These are phyloP conservation scores for Apamea sordens DNA, from an alignment of 2,888 invertebrate genomes.

Conservation along the genomic window DNA sequence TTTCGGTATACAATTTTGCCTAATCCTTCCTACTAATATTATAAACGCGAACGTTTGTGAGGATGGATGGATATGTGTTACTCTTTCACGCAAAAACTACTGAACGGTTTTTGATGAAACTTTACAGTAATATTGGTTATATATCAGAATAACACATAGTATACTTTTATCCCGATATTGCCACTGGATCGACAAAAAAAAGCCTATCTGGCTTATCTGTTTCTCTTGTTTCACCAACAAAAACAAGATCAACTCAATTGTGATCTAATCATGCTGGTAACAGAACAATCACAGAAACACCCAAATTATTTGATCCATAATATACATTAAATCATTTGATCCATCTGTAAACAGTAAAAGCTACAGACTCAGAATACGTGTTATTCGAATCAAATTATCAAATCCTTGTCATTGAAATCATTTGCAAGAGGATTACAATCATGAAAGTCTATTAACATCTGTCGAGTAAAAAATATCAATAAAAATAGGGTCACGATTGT, in stretches of 20 bases:
- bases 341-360: constrained; percentile 1
- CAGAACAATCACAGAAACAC: constrained; percentile 1
- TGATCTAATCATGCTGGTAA: constrained; percentile 9
- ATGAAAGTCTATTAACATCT: constrained; percentile 71
- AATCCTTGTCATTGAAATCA: constrained; percentile 51
- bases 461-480: constrained; percentile 65
- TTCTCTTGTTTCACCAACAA: background rate
- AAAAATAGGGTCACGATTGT: constrained; percentile 76
- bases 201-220: background rate
- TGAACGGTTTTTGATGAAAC: too few species aligned
- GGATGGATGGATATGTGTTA: too few species aligned
- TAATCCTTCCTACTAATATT: background rate
- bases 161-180: too few species aligned
- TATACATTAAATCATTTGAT: background rate
- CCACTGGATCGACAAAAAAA: background rate
- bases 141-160: too few species aligned
- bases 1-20: background rate
- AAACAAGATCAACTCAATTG: constrained; percentile 13
- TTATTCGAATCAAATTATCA: constrained; percentile 42
- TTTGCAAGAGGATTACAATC: constrained; percentile 63
- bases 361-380: background rate
- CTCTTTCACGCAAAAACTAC: too few species aligned
- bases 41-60: too few species aligned
- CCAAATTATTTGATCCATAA: constrained; percentile 21
- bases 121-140: too few species aligned